phyloP scores from a whole-genome alignment of 2,113 vertebrate species.

The Ploceus nigricollis region DNA sequence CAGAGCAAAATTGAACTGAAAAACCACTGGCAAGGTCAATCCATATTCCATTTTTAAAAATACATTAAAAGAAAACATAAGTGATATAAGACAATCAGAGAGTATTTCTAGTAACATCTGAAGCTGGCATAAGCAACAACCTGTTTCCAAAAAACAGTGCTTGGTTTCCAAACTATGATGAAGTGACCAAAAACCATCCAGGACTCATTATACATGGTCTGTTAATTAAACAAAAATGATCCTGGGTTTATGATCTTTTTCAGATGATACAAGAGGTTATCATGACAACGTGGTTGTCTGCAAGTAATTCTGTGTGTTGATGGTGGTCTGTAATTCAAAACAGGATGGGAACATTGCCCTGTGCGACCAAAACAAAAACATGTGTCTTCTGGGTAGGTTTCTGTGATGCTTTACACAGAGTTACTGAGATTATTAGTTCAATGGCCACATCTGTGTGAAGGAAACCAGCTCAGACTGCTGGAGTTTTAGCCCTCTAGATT shows the following conservation, averaged over 20 bases:
- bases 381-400: conserved; percentile 4
- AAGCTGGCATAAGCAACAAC: neutral
- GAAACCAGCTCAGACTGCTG: neutral
- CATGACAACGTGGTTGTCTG: neutral
- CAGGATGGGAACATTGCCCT: neutral
- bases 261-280: neutral
- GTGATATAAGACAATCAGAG: neutral
- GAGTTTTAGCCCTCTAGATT: neutral
- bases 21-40: neutral
- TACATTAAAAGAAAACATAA: neutral
- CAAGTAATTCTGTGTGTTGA: conserved; percentile 15
- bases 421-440: neutral
- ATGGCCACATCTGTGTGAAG: neutral
- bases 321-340: conserved; percentile 47
- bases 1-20: neutral
- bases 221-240: conserved; percentile 23
- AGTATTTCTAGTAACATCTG: neutral
- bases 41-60: neutral
- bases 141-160: neutral
- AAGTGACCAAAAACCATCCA: neutral
- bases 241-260: neutral
- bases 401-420: neutral
- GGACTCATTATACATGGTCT: neutral
- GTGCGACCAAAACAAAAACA: conserved; percentile 29
- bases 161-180: neutral